Base-by-base conservation (phyloP, 1,140 invertebrate species). In the Helicoverpa zea region DNA sequence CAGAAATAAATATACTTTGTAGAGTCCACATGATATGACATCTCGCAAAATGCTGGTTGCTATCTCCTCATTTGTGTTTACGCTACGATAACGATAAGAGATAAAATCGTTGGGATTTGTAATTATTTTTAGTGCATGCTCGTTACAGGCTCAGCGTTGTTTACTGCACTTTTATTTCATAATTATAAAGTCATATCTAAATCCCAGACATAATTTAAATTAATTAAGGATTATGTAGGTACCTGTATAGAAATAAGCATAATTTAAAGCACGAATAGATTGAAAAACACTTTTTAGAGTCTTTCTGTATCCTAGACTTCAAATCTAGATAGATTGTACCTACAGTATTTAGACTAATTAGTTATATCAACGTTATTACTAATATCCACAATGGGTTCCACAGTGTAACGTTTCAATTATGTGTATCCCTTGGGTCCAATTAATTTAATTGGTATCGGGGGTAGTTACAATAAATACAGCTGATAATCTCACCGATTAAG, bases 1-100 rank as follows among this genome's bases (percentile, higher is more conserved):
- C 87, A 87, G 78, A 89, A 91, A 90, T 87, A 88, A 91, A 92
- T 90, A 91, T 83, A 89, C 85, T 87, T 81, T 85, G 82, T 84
- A 84, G 83, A 88, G 66, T 70, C 83, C 88, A 85, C 84, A 84
- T 87, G 87, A 90, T 89, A 90, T 87, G 88, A 73, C 87, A 92
- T 93, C 90, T 91, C 89, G 84, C 86, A 90, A 89, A 89, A 88
- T 80, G 73, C 75, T 81, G 81, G 64, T 92, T 81, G 81, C 68
- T 92, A 92, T 90, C 90, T 85, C 84, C 81, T 79, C 76, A 88
- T 89, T 88, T 86, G 66, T 90, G 89, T 91, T 90, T 90, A 85
- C 84, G 85, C 86, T 85, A 73, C 81, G 89, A 90, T 89, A 90
- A 77, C 82, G 86, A 86, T 87, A 87, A 83, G 82, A 84, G 89